Base-by-base conservation (phyloP, 2,888 invertebrate genomes). In the Acanthosepion esculentum region DNA sequence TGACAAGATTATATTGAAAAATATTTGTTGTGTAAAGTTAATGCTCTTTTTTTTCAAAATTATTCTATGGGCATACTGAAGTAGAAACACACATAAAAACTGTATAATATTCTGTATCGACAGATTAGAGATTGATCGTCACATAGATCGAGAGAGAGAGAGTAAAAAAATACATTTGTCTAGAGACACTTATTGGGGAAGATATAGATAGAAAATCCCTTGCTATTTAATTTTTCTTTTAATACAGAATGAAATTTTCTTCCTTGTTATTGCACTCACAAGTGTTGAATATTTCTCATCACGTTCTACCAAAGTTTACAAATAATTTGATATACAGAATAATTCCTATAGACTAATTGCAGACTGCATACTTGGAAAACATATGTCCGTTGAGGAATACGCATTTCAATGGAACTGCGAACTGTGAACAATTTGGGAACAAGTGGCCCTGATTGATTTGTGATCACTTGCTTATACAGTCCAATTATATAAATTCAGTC, bases 241-340 rank as follows among this genome's bases (percentile, higher is more conserved):
- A 78, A 78, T 78, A 33, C 12, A 78, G n/a, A 78, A 78, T 78
- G 12, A n/a, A n/a, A 78, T 33, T 0, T 33, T 33, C 78, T 78
- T 59, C 59, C 59, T 33, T 78, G 78, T 78, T 15, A 78, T 78
- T 78, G 78, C 78, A 33, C 78, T 33, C n/a, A 5, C 55, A 59
- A 59, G 59, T 59, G 59, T 59, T 59, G 59, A 33, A 78, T n/a
- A 78, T 78, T 78, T 78, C 78, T 33, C 8, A 33, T 78, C 78
- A n/a, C 78, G 78, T 78, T 33, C 78, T 78, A 78, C n/a, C 15
- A 33, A n/a, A 78, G 78, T 78, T 78, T 78, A n/a, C 78, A 78
- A 78, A n/a, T 78, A 78, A 78, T 78, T n/a, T 78, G 78, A 78
- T 78, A 78, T n/a, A 78, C 78, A 78, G n/a, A 78, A 78, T 78